These are phyloP conservation scores for Leucoptera coffeella DNA, from an alignment of 2,888 invertebrate genomes.

Conservation along the genomic window DNA sequence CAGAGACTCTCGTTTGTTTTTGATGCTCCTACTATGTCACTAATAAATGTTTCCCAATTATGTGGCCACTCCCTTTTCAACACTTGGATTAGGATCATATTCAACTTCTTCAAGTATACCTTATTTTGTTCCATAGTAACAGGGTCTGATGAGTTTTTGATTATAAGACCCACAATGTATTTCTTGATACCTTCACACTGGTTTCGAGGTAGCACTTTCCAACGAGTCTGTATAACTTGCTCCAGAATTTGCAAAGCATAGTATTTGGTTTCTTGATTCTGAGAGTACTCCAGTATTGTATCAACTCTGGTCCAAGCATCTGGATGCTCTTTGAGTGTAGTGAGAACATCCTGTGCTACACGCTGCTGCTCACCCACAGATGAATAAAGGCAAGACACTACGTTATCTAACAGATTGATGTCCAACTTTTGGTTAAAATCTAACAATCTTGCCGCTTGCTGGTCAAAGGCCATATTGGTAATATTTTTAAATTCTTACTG, in stretches of 20 bases:
- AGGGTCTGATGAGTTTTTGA: conserved; percentile 94
- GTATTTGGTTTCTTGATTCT: conserved; percentile 98
- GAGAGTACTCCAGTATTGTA: conserved; percentile 95
- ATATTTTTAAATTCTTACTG: conserved; percentile 16
- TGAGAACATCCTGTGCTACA: conserved; percentile 91
- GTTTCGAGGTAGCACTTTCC: conserved; percentile 97
- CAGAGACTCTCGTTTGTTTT: conserved; percentile 98
- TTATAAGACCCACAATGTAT: conserved; percentile 97
- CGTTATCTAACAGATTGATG: conserved; percentile 89
- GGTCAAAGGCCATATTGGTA: conserved; percentile 71
- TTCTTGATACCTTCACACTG: conserved; percentile 99
- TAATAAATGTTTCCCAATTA: conserved; percentile 98
- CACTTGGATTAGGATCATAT: conserved; percentile 98
- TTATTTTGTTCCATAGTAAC: conserved; percentile 85
- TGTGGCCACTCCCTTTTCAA: conserved; percentile 99
- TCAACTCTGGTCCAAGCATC: conserved; percentile 99
- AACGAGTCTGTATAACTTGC: conserved; percentile 96
- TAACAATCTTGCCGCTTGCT: conserved; percentile 86
- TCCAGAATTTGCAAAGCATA: conserved; percentile 99
- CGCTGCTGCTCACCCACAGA: conserved; percentile 84
- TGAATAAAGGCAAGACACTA: conserved; percentile 86
- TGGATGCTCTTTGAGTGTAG: conserved; percentile 93
- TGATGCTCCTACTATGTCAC: conserved; percentile 98
- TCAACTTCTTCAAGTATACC: conserved; percentile 95
- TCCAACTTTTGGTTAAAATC: conserved; percentile 97